Base-by-base conservation (phyloP, 2,113 vertebrate species). In the Stercorarius parasiticus region DNA sequence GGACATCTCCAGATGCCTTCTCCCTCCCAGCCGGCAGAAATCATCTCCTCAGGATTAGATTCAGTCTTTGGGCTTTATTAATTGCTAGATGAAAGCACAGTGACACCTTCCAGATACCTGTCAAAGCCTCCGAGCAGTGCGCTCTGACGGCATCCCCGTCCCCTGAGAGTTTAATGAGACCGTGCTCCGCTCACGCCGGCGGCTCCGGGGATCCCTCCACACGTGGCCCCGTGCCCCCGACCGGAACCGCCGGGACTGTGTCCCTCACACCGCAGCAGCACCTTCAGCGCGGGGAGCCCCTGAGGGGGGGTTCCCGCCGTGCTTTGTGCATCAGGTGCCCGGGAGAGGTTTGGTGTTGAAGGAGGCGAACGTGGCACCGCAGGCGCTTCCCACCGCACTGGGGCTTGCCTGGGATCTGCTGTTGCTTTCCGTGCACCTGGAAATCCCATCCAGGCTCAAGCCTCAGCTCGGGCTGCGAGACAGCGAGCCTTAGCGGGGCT, bases 351-450 rank as follows among this genome's bases (percentile, higher is more conserved):
- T 50, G n/a, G 1, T n/a, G 5, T 5, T 5, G 49, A 9, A 12
- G 1, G 40, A 27, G 50, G 26, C 5, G 9, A 49, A 15, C 1
- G 11, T 11, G 5, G 12, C 17, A 2, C 43, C 8, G 14, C 50
- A 10, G 52, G 61, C 8, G 15, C 84, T 2, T 13, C 0, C 0
- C 52, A 23, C 38, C 0, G 1, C 3, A 1, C 3, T 5, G 49
- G n/a, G 64, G 9, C 50, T 50, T 6, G 7, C 70, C 34, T 7
- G 38, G 32, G 27, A 13, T 2, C 66, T 14, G 69, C 82, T 32
- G 59, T 0, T 6, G 53, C 7, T 58, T 55, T 43, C 5, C 3
- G 2, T 20, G 45, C 2, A 2, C 74, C 56, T 72, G 67, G 66
- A 61, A 52, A 81, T 66, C 22, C 67, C 43, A 15, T 7, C 4